Conservation (phyloP, 2,113 vertebrate species). For the Caloenas nicobarica region DNA sequence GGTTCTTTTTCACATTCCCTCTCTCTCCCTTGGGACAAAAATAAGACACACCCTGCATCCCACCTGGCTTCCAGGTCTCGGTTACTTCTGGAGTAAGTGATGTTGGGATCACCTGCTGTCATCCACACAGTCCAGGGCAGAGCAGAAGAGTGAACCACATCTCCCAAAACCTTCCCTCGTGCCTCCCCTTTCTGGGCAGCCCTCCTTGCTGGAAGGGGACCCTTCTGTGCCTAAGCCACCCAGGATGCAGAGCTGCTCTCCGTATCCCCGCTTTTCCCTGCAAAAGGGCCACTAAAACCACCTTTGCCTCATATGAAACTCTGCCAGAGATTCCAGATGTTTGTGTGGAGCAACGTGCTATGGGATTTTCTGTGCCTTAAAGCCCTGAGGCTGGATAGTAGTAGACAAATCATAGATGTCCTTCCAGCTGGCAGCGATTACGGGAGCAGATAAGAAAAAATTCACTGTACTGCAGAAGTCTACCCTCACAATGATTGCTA, state of each 20-base stretch:
- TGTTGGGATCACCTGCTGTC: not conserved
- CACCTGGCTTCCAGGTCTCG: not conserved
- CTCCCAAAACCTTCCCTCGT: not conserved
- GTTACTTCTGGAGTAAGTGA: not conserved
- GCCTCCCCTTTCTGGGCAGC: not conserved
- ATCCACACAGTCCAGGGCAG: not conserved
- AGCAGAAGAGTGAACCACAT: not conserved
- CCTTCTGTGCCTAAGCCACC: not conserved
- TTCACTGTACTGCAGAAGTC: not conserved
- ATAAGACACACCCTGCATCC: not conserved
- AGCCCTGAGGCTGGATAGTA: not conserved
- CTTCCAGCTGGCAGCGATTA: not conserved
- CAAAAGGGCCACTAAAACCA: not conserved
- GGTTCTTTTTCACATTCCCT: not conserved
- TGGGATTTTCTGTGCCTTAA: not conserved
- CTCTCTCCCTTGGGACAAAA: not conserved
- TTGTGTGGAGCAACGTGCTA: not conserved
- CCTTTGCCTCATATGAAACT: not conserved
- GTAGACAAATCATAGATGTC: not conserved
- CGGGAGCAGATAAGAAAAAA: not conserved
- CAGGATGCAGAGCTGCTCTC: not conserved
- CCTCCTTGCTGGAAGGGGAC: not conserved
- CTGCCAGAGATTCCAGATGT: not conserved
- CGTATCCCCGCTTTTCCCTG: not conserved
- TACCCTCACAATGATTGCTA: not conserved